Evolutionary conservation across 2,797 vertebrate species (phyloP), one percentile per base, ranked within the genome.

Genomic region (Thalassophryne amazonica): DNA sequence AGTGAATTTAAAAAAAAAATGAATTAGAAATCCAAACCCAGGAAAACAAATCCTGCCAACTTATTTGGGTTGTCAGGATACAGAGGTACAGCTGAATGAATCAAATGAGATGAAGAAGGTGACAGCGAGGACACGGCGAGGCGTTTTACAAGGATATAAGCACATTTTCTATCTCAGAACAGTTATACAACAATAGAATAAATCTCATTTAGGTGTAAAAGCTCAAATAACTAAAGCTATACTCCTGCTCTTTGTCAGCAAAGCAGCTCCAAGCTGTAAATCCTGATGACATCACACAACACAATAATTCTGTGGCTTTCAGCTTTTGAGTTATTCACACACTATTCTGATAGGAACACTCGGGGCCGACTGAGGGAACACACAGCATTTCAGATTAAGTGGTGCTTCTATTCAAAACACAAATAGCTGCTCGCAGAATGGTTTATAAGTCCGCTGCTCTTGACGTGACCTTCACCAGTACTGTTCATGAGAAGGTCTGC

Each of bases 161-260:
- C 62, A 68, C 69, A 45, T 78, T 76, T 77, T 62, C 50, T 57
- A 46, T 55, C 12, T 63, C 34, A 57, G 51, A 80, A 58, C 59
- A 45, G 41, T 73, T 73, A 61, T 36, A 65, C 43, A 53, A 55
- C 59, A 65, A 61, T 47, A 39, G 64, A 66, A 78, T 73, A 71
- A 77, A 83, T 82, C 66, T 71, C 45, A 74, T 80, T 77, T 76
- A 52, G 55, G 59, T 65, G 61, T 75, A 82, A 81, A 76, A 73
- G 57, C 78, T 66, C 52, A 59, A 72, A 69, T 72, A 68, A 81
- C 51, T 46, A 37, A 60, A 75, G 63, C 56, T 23, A 21, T 47
- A 46, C 49, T 73, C 31, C 50, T 56, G 57, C 58, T 74, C 66
- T 62, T 73, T 69, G 55, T 81, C 76, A 76, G 48, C 59, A 66